Base-by-base conservation (phyloP, 2,888 invertebrate species). In the Noctua fimbriata region DNA sequence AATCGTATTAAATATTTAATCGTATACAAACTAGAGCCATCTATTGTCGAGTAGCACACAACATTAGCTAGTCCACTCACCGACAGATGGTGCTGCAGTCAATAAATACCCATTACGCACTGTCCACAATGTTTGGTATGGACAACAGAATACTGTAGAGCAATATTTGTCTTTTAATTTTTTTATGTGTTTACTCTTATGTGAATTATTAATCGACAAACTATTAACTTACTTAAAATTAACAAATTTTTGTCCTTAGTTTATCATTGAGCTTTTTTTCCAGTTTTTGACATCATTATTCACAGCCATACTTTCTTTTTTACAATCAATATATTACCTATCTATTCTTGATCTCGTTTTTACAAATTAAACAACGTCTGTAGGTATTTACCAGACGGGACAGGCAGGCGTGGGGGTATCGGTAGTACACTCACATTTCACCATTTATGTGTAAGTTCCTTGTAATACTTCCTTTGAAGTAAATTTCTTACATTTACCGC, bases 51-150 rank as follows among this genome's bases (percentile, higher is more conserved):
- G 67, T 77, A 83, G 78, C 66, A 73, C 70, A 87, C 78, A 83
- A 82, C 89, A 81, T 86, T 83, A 85, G 78, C 63, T 69, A 49
- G 55, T 72, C 84, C 80, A 83, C 86, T 89, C 72, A 84, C 73
- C 82, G 63, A 76, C 84, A 88, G 88, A 88, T 88, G 88, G 83
- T 78, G 81, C 65, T 83, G 80, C 73, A 83, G 76, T 79, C 84
- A 86, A 81, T 88, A 84, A 88, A 88, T 75, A 84, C 28, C 66
- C 73, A 81, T 86, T 73, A 79, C 65, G 76, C 73, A 79, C 73
- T 87, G 87, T 74, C 55, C 73, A 70, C 74, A 69, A 2, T 60
- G 69, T 73, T 67, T 47, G 24, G 83, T 78, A 81, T 69, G 32
- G 83, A 69, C 76, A 32, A 69, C 81, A 81, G 66, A 82, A 73